A percentile compares a stretch with the other conserved stretches of the same genome.
phyloP scores from a whole-genome alignment of 2,113 vertebrate species.

The Eudyptes chrysolophus region DNA sequence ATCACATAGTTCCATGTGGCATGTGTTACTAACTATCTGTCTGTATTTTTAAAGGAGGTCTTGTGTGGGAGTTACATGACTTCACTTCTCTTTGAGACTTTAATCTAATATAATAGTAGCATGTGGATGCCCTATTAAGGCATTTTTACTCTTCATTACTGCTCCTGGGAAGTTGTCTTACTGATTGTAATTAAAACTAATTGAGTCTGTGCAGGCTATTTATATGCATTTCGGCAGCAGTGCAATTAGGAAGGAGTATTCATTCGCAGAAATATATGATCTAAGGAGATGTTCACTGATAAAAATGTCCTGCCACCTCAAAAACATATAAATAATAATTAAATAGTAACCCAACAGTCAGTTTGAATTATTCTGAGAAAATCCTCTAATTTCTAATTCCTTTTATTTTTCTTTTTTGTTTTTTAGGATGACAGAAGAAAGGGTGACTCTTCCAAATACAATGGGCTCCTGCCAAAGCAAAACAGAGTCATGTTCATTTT shows the following conservation, averaged over 20 bases:
- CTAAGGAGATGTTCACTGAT: not conserved
- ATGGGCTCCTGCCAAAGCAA: fast-evolving
- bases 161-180: not conserved
- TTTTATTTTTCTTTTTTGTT: not conserved
- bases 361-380: not conserved
- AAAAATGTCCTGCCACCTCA: not conserved
- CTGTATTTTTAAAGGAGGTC: not conserved
- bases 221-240: not conserved
- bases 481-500: conserved; percentile 43
- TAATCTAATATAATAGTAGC: not conserved
- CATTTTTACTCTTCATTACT: not conserved
- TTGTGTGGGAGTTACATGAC: not conserved
- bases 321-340: not conserved
- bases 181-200: not conserved
- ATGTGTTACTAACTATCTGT: not conserved
- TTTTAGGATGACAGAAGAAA: not conserved
- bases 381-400: not conserved
- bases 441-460: fast-evolving
- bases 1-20: not conserved
- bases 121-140: not conserved
- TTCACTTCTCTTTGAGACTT: not conserved
- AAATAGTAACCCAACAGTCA: not conserved
- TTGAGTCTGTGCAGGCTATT: not conserved
- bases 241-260: not conserved
- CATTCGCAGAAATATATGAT: fast-evolving